Conservation (phyloP, 1,140 invertebrate genomes). For the Cydia splendana region DNA sequence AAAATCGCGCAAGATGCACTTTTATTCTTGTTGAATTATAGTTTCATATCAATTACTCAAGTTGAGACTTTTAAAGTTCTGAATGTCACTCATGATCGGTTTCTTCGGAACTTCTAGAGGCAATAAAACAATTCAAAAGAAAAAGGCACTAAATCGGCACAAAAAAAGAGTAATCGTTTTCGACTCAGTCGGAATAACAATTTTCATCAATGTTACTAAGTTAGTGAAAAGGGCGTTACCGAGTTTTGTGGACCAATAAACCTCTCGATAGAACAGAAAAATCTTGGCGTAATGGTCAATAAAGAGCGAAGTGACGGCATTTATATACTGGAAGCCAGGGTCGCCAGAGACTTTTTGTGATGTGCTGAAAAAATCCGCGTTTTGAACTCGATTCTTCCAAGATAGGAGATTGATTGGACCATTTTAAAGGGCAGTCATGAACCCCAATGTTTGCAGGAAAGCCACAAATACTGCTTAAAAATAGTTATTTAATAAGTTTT, state of each 20-base stretch:
- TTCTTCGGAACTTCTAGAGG: neutral
- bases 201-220: conserved; percentile 1
- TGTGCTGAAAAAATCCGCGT: too few species aligned
- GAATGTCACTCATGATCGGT: too few species aligned
- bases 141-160: neutral
- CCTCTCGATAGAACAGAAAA: conserved; percentile 2
- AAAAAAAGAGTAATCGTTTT: neutral
- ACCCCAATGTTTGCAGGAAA: too few species aligned
- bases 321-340: neutral
- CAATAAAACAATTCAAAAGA: neutral
- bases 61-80: neutral
- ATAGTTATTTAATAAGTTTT: too few species aligned
- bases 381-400: too few species aligned
- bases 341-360: neutral
- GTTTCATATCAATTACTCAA: too few species aligned
- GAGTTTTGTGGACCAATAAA: conserved; percentile 5
- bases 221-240: neutral
- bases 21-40: too few species aligned
- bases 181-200: neutral
- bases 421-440: too few species aligned
- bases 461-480: too few species aligned
- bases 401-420: too few species aligned
- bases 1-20: too few species aligned
- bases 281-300: neutral
- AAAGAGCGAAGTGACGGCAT: conserved; percentile 7